These are phyloP conservation scores for Enteromius afrohamiltoni DNA, from an alignment of 2,797 vertebrate genomes.

Conservation along the genomic window DNA sequence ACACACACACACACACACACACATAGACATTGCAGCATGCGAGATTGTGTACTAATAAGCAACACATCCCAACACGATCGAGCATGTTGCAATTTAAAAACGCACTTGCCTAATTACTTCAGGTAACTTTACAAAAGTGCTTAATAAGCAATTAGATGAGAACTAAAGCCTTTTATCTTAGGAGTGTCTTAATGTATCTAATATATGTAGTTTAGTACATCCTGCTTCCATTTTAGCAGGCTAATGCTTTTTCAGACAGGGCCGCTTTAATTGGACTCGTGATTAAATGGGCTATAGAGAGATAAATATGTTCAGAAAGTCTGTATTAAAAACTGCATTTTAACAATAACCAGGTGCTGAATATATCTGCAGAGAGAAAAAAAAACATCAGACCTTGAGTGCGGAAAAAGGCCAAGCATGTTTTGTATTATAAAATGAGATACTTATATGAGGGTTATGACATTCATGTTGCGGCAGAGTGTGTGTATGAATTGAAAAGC, in stretches of 20 bases:
- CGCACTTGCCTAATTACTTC: constrained; percentile 35
- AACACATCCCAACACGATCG: neutral
- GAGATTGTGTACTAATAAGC: constrained; percentile 10
- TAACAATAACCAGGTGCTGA: constrained; percentile 38
- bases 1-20: constrained; percentile 26
- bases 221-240: constrained; percentile 27
- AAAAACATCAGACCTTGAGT: neutral
- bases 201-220: constrained; percentile 42
- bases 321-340: constrained; percentile 24
- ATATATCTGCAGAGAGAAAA: constrained; percentile 9
- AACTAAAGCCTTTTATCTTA: constrained; percentile 40
- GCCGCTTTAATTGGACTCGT: constrained; percentile 44
- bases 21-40: neutral
- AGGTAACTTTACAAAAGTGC: constrained; percentile 46
- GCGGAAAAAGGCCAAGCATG: constrained; percentile 17
- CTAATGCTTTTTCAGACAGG: constrained; percentile 27
- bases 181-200: constrained; percentile 20
- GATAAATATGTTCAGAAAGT: constrained; percentile 44
- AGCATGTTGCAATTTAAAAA: constrained; percentile 11
- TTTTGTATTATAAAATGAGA: constrained; percentile 45
- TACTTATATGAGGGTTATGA: constrained; percentile 29
- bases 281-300: constrained; percentile 50
- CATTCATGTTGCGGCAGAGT: constrained; percentile 18
- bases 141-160: constrained; percentile 48
- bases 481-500: constrained; percentile 8